Percentiles rank a stretch among this genome's conserved stretches.
phyloP scores from a whole-genome alignment of 2,888 invertebrate genomes.

The Chymomyza fuscimana region DNA sequence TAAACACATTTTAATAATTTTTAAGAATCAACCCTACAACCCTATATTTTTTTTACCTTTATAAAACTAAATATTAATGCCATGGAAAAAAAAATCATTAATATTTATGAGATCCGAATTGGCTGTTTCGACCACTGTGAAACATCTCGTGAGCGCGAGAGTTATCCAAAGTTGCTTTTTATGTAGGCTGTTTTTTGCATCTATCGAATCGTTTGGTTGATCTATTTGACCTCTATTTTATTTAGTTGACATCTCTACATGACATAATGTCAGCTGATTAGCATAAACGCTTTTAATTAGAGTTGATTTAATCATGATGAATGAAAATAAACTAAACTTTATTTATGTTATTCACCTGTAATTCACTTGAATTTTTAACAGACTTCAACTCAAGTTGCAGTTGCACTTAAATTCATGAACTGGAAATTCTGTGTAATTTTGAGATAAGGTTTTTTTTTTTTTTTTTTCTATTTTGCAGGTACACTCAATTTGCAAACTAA shows the following conservation, averaged over 20 bases:
- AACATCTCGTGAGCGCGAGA: not conserved
- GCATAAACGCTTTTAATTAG: slow-evolving; percentile 70
- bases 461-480: slow-evolving; percentile 14
- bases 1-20: too few relatives aligned
- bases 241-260: slow-evolving; percentile 35
- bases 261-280: slow-evolving; percentile 49
- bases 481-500: slow-evolving; percentile 25
- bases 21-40: too few relatives aligned
- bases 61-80: too few relatives aligned
- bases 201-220: not conserved
- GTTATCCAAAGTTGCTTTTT: slow-evolving; percentile 5
- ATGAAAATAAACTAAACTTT: not conserved
- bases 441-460: not conserved
- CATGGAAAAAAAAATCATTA: too few relatives aligned
- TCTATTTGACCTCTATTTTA: not conserved
- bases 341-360: not conserved
- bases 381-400: not conserved
- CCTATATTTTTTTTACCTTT: too few relatives aligned
- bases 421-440: not conserved
- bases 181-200: not conserved
- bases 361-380: slow-evolving; percentile 1
- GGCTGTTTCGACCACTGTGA: too few relatives aligned
- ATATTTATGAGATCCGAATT: too few relatives aligned
- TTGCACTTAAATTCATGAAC: not conserved
- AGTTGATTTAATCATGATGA: slow-evolving; percentile 11